Evolutionary conservation across 2,113 vertebrate species (phyloP).

Genomic region (Galeopterus variegatus): DNA sequence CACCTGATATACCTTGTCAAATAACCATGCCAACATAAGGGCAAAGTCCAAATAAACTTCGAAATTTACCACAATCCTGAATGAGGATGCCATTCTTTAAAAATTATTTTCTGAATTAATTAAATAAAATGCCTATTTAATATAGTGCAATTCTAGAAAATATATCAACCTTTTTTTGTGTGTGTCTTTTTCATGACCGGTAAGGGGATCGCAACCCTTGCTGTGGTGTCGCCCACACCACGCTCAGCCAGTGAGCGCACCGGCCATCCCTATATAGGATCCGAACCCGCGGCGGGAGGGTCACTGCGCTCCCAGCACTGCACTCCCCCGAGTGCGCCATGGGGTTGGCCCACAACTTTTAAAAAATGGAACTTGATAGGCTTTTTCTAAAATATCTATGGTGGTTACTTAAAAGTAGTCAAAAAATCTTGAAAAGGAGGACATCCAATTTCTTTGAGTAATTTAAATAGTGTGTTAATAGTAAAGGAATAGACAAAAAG

Average conservation of each 20-base stretch:
- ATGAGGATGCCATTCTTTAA: neutral
- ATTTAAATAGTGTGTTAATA: neutral
- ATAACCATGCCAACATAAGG: neutral
- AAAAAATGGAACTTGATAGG: neutral
- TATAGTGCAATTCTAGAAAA: neutral
- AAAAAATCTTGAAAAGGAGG: conserved; percentile 19
- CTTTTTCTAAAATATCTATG: neutral
- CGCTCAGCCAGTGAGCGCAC: too few species aligned
- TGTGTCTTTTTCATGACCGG: too few species aligned
- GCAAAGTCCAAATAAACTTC: neutral
- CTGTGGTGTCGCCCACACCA: too few species aligned
- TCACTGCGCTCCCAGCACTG: too few species aligned
- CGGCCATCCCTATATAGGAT: too few species aligned
- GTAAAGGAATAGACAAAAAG: neutral
- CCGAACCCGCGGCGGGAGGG: too few species aligned
- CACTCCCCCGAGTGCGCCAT: too few species aligned
- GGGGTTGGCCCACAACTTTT: too few species aligned
- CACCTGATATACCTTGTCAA: neutral
- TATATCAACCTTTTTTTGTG: too few species aligned
- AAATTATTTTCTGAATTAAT: conserved; percentile 40
- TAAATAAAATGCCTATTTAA: conserved; percentile 9
- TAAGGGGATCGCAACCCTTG: too few species aligned
- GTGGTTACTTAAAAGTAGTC: conserved; percentile 10
- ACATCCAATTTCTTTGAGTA: conserved; percentile 13
- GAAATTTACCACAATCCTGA: neutral